Base-by-base conservation (phyloP, 2,797 vertebrate genomes). In the Muscicapa comitata region DNA sequence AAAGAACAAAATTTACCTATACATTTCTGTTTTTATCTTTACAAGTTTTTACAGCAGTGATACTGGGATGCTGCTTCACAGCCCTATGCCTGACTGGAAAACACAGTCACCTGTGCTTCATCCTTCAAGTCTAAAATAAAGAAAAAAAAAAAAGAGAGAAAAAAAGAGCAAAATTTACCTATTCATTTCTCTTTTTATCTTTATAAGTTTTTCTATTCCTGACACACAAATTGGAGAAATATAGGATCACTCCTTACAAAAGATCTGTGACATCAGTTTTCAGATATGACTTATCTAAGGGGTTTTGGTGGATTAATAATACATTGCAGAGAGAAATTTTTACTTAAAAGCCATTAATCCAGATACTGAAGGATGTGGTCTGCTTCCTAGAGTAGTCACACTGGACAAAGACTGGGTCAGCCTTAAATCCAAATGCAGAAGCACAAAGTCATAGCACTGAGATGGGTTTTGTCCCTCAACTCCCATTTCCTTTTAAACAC, bases 71-170 rank as follows among this genome's bases (percentile, higher is more conserved):
- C 35, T 35, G 35, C 35, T 35, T 35, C 35, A 35, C 35, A 35
- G 35, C 35, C 35, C 35, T 35, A 35, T 35, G 8, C 35, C 35
- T 35, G 35, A 35, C 35, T 35, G 35, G 35, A 35, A 35, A 35
- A 35, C 35, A 35, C 35, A 35, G 35, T 35, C 35, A 35, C 35
- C 35, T 35, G 35, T 35, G 35, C 35, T 35, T 35, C 35, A 35
- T 17, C 11, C 8, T 37, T 40, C 0, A 0, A 70, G 9, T 11
- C 1, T 18, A 53, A 57, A 47, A 35, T 35, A 45, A 9, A 19
- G 11, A 61, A 43, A 26, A 48, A 18, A 23, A 13, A 48, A 21
- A 51, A 19, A n/a, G 0, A 4, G 4, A 2, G 1, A 26, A 29
- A 68, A 3, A 35, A 3, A 4, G 1, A 45, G 20, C 4, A 47